Base-by-base conservation (phyloP, 2,888 invertebrate species). In the Cryptus viduatorius region DNA sequence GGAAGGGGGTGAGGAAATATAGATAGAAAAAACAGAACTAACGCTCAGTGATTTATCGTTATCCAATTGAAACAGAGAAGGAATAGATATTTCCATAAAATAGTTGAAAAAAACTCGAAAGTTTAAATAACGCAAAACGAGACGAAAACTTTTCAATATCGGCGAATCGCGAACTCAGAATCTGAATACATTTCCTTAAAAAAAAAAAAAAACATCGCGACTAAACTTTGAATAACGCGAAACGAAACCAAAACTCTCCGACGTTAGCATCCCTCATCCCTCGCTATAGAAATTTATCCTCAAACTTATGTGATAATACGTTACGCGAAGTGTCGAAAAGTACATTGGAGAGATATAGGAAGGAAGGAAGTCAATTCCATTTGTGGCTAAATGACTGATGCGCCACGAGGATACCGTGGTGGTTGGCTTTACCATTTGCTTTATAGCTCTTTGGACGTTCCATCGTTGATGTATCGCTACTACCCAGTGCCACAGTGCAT, bases 341-440 rank as follows among this genome's bases (percentile, higher is more conserved):
- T 48, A 64, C 31, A 19, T 42, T 42, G 37, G 61, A 37, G 79
- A 31, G 64, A 19, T 69, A 72, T 48, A 77, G 83, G 64, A 75
- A 88, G 90, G 88, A 90, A 90, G 90, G 89, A 88, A 91, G 90
- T 89, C 88, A 89, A 89, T 91, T 91, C 90, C 92, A 92, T 92
- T 92, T 92, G 91, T 87, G 89, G 90, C 91, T 92, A 92, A 92
- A 92, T 92, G 92, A 92, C 92, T 92, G 92, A 92, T 92, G 92
- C 90, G 88, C 86, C 87, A 89, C 89, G 89, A 89, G 88, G 83
- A 87, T 8, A 7, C 87, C 37, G 37, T 8, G 37, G 84, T 88
- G 86, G 84, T 65, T 72, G 61, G 81, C 42, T 81, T 64, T 56
- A 73, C 78, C 81, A 59, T 81, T 89, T 88, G 88, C 89, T 89